Conservation (phyloP, 2,113 vertebrate species). For the Menura novaehollandiae region DNA sequence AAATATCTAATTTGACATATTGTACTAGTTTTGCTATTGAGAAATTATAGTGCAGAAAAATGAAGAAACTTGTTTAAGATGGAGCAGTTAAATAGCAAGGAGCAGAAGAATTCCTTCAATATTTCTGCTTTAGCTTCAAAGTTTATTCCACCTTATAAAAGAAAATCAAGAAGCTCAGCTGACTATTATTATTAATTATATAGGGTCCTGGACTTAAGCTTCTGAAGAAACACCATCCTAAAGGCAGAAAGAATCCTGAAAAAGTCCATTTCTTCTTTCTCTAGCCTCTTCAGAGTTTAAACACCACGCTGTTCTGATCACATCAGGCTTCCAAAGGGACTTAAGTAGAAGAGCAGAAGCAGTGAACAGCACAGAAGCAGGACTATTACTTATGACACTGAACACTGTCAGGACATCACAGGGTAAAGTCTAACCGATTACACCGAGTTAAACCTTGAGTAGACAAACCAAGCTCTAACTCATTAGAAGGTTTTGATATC, state of each 20-base stretch:
- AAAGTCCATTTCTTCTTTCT: not conserved
- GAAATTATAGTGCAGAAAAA: not conserved
- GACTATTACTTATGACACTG: not conserved
- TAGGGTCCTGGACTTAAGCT: not conserved
- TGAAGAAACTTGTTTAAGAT: not conserved
- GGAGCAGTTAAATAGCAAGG: not conserved
- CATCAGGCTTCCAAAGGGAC: not conserved
- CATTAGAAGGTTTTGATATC: not conserved
- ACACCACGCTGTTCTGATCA: not conserved
- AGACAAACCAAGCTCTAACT: not conserved
- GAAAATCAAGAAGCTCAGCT: not conserved
- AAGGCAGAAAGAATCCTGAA: not conserved
- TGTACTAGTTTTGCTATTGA: not conserved
- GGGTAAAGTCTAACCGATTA: not conserved
- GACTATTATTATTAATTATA: not conserved
- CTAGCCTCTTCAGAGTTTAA: not conserved
- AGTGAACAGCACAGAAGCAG: accelerated
- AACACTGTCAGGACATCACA: not conserved
- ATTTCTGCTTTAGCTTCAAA: not conserved
- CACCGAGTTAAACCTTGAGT: not conserved
- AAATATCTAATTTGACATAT: not conserved
- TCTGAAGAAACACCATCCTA: not conserved
- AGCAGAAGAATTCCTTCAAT: not conserved
- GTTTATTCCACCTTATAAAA: not conserved
- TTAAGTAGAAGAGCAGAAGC: not conserved